Conservation (phyloP, 2,113 vertebrate species). For the Canis aureus region DNA sequence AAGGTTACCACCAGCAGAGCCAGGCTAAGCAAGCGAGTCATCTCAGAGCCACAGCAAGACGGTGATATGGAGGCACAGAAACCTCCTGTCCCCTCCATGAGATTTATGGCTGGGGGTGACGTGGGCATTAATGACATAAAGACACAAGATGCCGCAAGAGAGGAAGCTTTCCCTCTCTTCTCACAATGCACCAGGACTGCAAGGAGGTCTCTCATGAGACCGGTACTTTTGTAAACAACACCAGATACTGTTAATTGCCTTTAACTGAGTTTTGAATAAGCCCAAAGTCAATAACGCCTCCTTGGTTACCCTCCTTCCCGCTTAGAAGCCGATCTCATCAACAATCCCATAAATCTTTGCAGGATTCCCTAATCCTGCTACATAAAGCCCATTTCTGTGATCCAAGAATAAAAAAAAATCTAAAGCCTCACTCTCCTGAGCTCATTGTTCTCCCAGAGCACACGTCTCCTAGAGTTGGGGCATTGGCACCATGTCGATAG, state of each 20-base stretch:
- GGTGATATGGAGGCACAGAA: background rate
- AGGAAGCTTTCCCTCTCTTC: background rate
- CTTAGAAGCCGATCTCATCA: conserved; percentile 47
- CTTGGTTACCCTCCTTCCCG: background rate
- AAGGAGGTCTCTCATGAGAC: conserved; percentile 53
- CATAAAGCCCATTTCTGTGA: conserved; percentile 7
- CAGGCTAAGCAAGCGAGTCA: conserved; percentile 23
- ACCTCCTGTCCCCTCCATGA: background rate
- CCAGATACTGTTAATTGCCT: conserved; percentile 28
- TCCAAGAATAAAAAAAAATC: background rate
- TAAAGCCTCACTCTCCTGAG: background rate
- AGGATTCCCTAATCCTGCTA: background rate
- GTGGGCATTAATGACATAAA: conserved; percentile 23
- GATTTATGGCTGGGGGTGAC: background rate
- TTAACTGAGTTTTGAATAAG: conserved; percentile 60
- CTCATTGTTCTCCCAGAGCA: background rate
- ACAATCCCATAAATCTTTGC: background rate
- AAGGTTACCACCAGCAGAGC: conserved; percentile 46
- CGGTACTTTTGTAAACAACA: conserved; percentile 53
- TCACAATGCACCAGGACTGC: conserved; percentile 1
- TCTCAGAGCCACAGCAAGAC: background rate
- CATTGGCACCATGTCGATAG: background rate
- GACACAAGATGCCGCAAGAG: background rate
- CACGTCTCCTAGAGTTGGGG: background rate
- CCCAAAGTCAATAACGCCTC: conserved; percentile 3